Conservation (phyloP, 2,113 vertebrate genomes). For the Melanerpes aurifrons region DNA sequence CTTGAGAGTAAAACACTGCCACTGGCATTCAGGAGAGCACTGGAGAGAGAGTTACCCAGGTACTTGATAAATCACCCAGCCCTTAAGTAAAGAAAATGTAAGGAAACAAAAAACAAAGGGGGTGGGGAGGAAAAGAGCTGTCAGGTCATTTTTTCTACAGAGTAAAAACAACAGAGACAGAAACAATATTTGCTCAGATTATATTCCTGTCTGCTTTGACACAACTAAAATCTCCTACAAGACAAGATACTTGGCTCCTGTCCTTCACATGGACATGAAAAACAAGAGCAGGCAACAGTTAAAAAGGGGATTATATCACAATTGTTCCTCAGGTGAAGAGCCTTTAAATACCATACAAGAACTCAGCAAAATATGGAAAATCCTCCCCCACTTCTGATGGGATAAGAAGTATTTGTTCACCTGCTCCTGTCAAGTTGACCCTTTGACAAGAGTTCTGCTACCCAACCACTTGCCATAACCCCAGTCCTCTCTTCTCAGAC, state of each 20-base stretch:
- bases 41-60: background rate
- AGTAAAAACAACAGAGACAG: background rate
- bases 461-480: background rate
- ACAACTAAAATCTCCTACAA: background rate
- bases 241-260: background rate
- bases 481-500: background rate
- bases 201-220: background rate
- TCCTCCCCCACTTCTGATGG: background rate
- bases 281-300: background rate
- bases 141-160: background rate
- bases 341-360: background rate
- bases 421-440: background rate
- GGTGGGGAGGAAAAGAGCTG: background rate
- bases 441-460: background rate
- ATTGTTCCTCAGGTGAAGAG: background rate
- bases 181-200: slow-evolving; percentile 3
- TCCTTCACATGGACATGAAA: background rate
- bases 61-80: background rate
- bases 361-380: background rate
- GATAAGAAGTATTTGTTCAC: background rate
- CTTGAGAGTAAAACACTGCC: background rate
- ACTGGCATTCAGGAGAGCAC: background rate
- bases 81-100: background rate
- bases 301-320: background rate
- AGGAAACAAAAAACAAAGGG: background rate